Conservation (phyloP, 2,113 vertebrate genomes). For the Pterocles gutturalis region DNA sequence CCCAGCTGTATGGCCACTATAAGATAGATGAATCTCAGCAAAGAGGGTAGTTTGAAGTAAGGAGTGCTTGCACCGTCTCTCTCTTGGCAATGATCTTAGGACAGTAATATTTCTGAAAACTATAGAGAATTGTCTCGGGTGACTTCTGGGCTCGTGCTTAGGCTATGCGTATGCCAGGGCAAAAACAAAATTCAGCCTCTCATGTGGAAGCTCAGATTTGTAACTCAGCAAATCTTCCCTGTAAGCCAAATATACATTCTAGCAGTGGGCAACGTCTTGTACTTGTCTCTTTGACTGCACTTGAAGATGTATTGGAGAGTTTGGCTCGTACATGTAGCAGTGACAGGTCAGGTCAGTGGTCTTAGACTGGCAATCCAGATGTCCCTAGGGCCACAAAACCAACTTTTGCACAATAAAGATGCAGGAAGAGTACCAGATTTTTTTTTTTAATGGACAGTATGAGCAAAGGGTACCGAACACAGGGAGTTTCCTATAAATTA, state of each 20-base stretch:
- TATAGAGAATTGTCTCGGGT: background rate
- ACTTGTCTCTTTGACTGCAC: background rate
- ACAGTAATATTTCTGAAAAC: background rate
- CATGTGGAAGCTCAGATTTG: background rate
- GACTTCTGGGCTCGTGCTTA: background rate
- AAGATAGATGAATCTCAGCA: background rate
- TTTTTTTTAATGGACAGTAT: background rate
- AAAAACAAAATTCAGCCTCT: background rate
- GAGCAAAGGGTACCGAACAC: background rate
- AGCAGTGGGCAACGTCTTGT: fast-evolving
- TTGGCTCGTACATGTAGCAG: fast-evolving
- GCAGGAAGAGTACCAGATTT: background rate
- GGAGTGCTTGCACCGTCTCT: background rate
- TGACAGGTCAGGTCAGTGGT: background rate
- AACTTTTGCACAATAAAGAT: background rate
- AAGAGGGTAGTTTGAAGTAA: background rate
- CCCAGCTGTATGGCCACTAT: background rate
- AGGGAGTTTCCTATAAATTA: background rate
- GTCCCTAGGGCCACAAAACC: background rate
- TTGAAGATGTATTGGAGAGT: background rate
- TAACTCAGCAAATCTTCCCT: background rate
- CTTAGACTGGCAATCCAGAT: background rate
- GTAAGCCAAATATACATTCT: background rate
- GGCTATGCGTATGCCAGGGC: background rate
- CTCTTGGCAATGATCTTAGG: background rate